Evolutionary conservation across 1,140 invertebrate species (phyloP).

Genomic region (Zaprionus nigranus): DNA sequence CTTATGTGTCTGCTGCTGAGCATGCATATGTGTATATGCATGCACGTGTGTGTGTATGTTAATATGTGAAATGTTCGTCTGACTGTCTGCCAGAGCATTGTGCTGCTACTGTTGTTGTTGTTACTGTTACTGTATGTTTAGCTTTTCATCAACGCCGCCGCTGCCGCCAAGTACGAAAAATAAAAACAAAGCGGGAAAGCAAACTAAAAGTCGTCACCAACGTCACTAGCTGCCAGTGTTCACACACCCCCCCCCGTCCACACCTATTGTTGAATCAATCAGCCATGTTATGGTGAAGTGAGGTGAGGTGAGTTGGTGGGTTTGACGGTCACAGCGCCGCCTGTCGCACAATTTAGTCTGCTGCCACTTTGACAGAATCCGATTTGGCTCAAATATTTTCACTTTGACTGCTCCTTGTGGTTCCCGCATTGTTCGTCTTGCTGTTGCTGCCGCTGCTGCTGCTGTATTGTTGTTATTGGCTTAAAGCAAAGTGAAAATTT

Average conservation of each 20-base stretch:
- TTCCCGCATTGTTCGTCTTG: conserved; percentile 16
- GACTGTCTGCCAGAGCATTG: conserved; percentile 68
- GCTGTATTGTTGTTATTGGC: conserved; percentile 21
- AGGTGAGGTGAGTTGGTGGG: background rate
- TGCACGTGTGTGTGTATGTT: conserved; percentile 29
- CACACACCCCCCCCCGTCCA: background rate
- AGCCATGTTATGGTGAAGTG: conserved; percentile 17
- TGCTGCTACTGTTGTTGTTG: conserved; percentile 60
- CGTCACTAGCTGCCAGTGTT: conserved; percentile 52
- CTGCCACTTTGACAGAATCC: conserved; percentile 24
- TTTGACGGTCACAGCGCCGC: conserved; percentile 14
- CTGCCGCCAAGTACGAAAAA: conserved; percentile 49
- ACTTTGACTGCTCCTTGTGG: conserved; percentile 56
- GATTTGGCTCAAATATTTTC: conserved; percentile 68
- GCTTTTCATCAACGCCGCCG: conserved; percentile 61
- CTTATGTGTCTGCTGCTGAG: conserved; percentile 30
- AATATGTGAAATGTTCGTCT: conserved; percentile 61
- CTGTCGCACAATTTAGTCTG: conserved; percentile 13
- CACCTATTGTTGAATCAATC: conserved; percentile 63
- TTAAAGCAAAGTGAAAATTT: conserved; percentile 39
- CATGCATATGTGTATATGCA: background rate
- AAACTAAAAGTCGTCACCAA: conserved; percentile 66
- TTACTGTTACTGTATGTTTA: conserved; percentile 54
- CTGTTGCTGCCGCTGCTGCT: conserved; percentile 31
- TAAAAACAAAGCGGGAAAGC: conserved; percentile 41